Evolutionary conservation across 37 sponge, comb jelly and placozoan genomes (phyloP), one percentile per base, ranked within the genome.

Genomic region (Halisarca cf. caerulea): DNA sequence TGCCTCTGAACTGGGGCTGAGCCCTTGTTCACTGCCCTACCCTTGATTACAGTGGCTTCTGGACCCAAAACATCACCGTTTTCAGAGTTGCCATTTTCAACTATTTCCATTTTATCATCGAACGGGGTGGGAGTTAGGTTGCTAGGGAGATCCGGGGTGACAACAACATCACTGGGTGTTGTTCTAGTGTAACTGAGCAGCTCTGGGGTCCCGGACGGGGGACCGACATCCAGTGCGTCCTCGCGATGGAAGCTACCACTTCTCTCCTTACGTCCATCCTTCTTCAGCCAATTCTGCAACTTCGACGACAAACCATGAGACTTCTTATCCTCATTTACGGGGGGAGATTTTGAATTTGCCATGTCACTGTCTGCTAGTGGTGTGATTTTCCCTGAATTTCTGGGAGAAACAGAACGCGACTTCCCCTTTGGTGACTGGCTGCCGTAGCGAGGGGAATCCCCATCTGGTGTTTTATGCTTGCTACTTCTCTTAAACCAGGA

Each of bases 401-500:
- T 2, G 45, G 77, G 44, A 74, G 45, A 44, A 3, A 3, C 25
- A 3, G 45, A 43, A 2, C 23, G 7, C 2, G 3, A 41, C 18
- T 7, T 38, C 45, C 36, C 41, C 44, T 43, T 74, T 2, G 44
- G 44, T 25, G 77, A 74, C 45, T 74, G 44, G 15, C 42, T 37
- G 42, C 0, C 23, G 2, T 24, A 1, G 17, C 24, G 77, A 17
- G 77, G 25, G 17, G 69, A 7, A 6, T 28, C 33, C 17, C 25
- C 25, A 25, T 14, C 42, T 2, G 77, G 6, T 43, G 77, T 38
- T 2, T 43, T 38, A 17, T 41, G 42, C 21, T 38, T 37, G 43
- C 77, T 74, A 2, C 45, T 7, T 15, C 11, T 74, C 77, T 24
- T 74, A 21, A 74, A 74, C 77, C 77, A 74, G 40, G 77, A 0